Conservation (phyloP, 1,140 invertebrate genomes). For the Glossosoma conforme region DNA sequence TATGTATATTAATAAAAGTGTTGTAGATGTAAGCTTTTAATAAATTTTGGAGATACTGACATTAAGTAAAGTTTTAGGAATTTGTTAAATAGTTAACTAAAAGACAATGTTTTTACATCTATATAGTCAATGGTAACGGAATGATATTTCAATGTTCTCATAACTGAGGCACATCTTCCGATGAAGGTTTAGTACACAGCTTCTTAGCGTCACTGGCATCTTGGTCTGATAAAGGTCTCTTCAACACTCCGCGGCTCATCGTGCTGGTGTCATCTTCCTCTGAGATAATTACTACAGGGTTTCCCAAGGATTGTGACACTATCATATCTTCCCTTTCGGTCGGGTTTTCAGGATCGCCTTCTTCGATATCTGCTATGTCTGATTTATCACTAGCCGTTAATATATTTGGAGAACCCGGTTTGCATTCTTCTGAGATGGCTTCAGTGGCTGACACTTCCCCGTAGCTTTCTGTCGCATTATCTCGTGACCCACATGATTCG, state of each 20-base stretch:
- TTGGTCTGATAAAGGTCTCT: slow-evolving; percentile 13
- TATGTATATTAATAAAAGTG: too few relatives aligned
- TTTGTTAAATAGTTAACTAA: not conserved
- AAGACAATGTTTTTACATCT: slow-evolving; percentile 7
- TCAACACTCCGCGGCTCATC: slow-evolving; percentile 7
- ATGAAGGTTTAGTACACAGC: slow-evolving; percentile 20
- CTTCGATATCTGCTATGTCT: slow-evolving; percentile 2
- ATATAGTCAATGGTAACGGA: slow-evolving; percentile 24
- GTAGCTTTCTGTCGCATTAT: not conserved
- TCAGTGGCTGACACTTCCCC: not conserved
- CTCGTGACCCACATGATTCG: slow-evolving; percentile 1
- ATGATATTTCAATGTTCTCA: slow-evolving; percentile 22
- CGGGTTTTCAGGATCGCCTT: not conserved
- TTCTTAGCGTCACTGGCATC: slow-evolving; percentile 20
- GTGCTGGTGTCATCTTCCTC: slow-evolving; percentile 18
- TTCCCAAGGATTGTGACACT: slow-evolving; percentile 7
- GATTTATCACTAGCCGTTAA: not conserved
- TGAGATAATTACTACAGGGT: slow-evolving; percentile 15
- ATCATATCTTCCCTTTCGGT: not conserved
- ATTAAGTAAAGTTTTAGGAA: too few relatives aligned
- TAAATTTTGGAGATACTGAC: too few relatives aligned
- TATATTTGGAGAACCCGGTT: not conserved
- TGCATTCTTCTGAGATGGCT: not conserved
- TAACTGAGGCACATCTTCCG: slow-evolving; percentile 19
- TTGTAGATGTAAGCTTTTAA: too few relatives aligned